Conservation (phyloP, 2,797 vertebrate genomes). For the Falco columbarius region DNA sequence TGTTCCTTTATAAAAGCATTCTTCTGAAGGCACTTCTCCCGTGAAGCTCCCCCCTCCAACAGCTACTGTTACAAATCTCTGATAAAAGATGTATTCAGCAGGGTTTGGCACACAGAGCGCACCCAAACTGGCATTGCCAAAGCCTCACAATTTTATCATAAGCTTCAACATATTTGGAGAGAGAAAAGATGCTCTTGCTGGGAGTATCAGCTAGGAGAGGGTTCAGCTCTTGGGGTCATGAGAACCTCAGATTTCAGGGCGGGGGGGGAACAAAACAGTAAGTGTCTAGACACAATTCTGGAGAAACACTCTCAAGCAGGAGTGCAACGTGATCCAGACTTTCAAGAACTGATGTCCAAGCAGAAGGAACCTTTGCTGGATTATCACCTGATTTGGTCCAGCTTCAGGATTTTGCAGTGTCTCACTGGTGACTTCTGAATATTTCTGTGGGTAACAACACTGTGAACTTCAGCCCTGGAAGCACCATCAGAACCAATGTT, state of each 20-base stretch:
- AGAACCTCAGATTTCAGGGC: background rate
- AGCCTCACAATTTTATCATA: background rate
- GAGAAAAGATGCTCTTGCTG: background rate
- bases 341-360: background rate
- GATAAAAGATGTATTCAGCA: conserved; percentile 58
- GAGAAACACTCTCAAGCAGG: background rate
- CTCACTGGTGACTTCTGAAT: background rate
- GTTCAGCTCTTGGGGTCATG: background rate
- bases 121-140: conserved; percentile 11
- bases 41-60: background rate
- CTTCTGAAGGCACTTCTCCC: conserved; percentile 1
- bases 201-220: background rate
- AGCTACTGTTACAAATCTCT: conserved; percentile 50
- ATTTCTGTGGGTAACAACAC: rapidly evolving
- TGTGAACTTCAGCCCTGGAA: background rate
- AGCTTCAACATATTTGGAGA: background rate
- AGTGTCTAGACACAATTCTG: background rate
- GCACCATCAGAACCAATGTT: background rate
- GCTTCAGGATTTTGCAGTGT: background rate
- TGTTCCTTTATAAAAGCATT: conserved; percentile 23
- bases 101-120: conserved; percentile 16
- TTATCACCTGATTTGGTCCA: background rate
- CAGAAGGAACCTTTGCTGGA: background rate
- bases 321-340: background rate
- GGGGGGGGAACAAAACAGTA: background rate